Evolutionary conservation across 2,113 vertebrate species (phyloP).

Genomic region (Pantherophis guttatus): DNA sequence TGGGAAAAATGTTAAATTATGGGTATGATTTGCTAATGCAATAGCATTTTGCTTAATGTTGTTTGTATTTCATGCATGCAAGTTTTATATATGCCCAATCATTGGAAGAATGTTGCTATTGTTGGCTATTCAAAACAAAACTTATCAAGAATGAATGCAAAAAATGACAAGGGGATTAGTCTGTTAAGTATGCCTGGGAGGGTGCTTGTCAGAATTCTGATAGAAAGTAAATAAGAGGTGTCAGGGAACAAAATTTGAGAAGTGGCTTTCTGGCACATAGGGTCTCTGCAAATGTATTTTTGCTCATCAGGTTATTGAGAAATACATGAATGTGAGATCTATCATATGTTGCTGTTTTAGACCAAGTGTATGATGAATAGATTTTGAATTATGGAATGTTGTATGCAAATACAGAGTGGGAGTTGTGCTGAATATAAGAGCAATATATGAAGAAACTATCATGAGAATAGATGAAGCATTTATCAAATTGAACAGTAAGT

Average conservation of each 20-base stretch:
- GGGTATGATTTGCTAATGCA: not conserved
- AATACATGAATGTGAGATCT: not conserved
- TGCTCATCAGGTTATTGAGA: not conserved
- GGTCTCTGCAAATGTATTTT: not conserved
- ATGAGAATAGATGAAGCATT: not conserved
- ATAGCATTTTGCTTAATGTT: not conserved
- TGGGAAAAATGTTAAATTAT: not conserved
- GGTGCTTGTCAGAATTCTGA: not conserved
- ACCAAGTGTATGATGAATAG: not conserved
- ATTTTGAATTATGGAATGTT: not conserved
- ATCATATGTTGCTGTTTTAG: not conserved
- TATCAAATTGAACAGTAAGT: not conserved
- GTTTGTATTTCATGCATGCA: not conserved
- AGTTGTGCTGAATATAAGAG: not conserved
- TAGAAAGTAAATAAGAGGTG: not conserved
- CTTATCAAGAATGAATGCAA: not conserved
- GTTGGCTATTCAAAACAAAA: not conserved
- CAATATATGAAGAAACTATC: not conserved
- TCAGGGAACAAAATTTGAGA: not conserved
- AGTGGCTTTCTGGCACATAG: not conserved
- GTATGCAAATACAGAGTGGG: not conserved
- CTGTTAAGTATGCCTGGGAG: not conserved
- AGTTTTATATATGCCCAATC: not conserved
- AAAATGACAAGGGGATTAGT: not conserved
- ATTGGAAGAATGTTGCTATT: not conserved